Evolutionary conservation across 2,797 vertebrate species (phyloP), one percentile per base, ranked within the genome.

Genomic region (Pangasius djambal): DNA sequence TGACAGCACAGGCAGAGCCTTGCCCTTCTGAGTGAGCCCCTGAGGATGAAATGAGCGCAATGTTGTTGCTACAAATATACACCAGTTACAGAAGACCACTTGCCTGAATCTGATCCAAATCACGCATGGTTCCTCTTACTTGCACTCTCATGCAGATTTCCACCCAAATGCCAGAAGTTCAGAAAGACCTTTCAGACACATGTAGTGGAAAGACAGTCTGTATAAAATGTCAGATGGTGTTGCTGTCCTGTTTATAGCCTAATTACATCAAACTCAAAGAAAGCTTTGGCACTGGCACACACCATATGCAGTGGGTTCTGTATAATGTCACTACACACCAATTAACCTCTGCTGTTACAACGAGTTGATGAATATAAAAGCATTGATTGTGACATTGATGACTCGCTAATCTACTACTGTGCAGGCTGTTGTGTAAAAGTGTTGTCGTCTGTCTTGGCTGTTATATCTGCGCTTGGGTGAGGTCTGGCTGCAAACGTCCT

Each of bases 1-100:
- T 88, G 90, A 89, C 86, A 86, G 92, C 31, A 48, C 77, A 83
- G 88, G 67, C 79, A 90, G 91, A 92, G 79, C 89, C 89, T 65
- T 79, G 85, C 89, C 90, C 87, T 89, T 82, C 88, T 83, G 83
- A 84, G 86, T 83, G 83, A 84, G 86, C 57, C 89, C 87, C 85
- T 89, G 86, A 85, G 88, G 87, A 91, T 90, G 88, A 74, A 82
- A 86, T 59, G 37, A 87, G 74, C 34, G 61, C 44, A 20, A 84
- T 67, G 87, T 75, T 91, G 79, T 63, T n/a, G 83, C 85, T 84
- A 83, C 87, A 91, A 89, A 91, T 89, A 88, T 20, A 88, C 10
- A 22, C 86, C 89, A 79, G 83, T 92, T 82, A 86, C 87, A 77
- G 85, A 86, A 88, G 86, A 87, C 78, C 85, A 65, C 89, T 85